phyloP scores from a whole-genome alignment of 2,113 vertebrate species.

The Rhombomys opimus region DNA sequence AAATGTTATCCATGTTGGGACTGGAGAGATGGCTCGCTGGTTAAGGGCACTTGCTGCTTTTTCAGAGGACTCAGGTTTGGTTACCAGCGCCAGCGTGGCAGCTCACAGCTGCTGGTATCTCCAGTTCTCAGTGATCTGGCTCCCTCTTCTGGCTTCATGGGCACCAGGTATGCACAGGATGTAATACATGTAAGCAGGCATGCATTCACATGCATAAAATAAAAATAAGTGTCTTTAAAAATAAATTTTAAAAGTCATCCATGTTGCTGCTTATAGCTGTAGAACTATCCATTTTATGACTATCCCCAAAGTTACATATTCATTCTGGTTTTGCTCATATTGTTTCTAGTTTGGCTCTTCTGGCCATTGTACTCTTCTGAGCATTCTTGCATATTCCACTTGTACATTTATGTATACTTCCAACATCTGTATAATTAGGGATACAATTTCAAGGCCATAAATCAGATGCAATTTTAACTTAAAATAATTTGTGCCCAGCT shows the following conservation, averaged over 20 bases:
- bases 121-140: not conserved
- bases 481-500: not conserved
- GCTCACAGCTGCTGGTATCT: not conserved
- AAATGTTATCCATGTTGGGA: not conserved
- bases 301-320: not conserved
- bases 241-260: not conserved
- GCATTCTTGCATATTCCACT: not conserved
- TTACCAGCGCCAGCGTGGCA: not conserved
- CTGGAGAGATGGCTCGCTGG: not conserved
- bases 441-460: not conserved
- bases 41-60: not conserved
- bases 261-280: not conserved
- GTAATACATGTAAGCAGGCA: not conserved
- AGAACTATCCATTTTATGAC: not conserved
- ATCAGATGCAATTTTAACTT: constrained; percentile 6
- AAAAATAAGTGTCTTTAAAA: not conserved
- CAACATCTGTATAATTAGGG: not conserved
- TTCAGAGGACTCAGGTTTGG: not conserved
- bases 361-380: not conserved
- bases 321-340: not conserved
- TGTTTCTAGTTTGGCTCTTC: not conserved
- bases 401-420: not conserved
- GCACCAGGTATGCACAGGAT: not conserved
- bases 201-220: not conserved
- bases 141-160: not conserved